A percentile compares a stretch with the other conserved stretches of the same genome.
These are phyloP conservation scores for Scytalopus superciliaris DNA, from an alignment of 2,113 vertebrate genomes.

Conservation along the genomic window DNA sequence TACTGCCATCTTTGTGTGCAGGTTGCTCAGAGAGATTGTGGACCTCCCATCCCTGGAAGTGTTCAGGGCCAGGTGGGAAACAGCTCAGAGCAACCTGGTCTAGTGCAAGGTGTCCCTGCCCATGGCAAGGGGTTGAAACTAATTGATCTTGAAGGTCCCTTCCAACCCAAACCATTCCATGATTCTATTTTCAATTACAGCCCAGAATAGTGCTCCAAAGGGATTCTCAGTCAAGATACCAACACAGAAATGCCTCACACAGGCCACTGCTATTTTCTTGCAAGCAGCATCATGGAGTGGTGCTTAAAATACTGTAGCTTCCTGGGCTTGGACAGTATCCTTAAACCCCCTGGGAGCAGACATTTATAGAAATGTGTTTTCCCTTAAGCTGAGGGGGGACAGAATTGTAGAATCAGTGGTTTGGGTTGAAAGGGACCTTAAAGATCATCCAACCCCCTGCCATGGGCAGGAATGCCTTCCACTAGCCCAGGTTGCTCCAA, in stretches of 20 bases:
- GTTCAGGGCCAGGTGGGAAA: background rate
- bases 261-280: background rate
- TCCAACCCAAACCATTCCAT: background rate
- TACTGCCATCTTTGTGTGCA: background rate
- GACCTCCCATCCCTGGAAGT: background rate
- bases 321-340: background rate
- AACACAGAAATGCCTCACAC: background rate
- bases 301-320: background rate
- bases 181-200: background rate
- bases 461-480: background rate
- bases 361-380: background rate
- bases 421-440: background rate
- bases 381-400: background rate
- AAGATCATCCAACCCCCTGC: background rate
- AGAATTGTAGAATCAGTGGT: background rate
- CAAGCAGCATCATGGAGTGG: background rate
- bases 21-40: background rate
- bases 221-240: background rate
- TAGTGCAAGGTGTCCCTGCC: background rate
- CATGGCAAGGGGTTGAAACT: background rate
- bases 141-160: background rate
- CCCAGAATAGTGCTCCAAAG: background rate
- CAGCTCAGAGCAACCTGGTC: background rate
- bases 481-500: background rate
- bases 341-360: background rate